These are phyloP conservation scores for Trachelus stipa DNA, from an alignment of 2,888 invertebrate genomes.

Conservation along the genomic window DNA sequence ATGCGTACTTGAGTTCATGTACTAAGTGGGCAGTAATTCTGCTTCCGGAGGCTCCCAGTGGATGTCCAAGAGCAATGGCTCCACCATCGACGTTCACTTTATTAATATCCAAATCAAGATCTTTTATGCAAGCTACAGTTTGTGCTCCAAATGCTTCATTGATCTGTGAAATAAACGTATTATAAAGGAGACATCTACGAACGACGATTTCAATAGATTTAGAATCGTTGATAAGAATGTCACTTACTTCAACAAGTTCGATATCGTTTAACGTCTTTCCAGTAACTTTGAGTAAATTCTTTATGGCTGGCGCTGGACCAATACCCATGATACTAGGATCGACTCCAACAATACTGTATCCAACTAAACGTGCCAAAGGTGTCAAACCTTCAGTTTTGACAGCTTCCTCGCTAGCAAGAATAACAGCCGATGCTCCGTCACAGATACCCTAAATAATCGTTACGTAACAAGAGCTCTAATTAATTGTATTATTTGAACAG, in stretches of 20 bases:
- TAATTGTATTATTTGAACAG: no score
- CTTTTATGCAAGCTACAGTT: conserved; percentile 91
- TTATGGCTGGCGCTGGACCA: conserved; percentile 95
- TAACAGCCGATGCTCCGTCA: conserved; percentile 95
- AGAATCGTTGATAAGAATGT: conserved; percentile 1
- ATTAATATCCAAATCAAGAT: conserved; percentile 84
- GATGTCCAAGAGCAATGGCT: conserved; percentile 97
- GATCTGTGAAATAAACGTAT: conserved; percentile 72
- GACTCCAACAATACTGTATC: conserved; percentile 93
- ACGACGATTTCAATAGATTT: no score
- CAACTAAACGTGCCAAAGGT: conserved; percentile 91
- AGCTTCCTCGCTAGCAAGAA: conserved; percentile 92
- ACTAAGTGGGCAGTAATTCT: conserved; percentile 92
- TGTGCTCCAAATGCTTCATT: conserved; percentile 99
- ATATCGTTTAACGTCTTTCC: conserved; percentile 86
- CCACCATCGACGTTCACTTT: conserved; percentile 96
- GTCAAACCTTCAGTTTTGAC: conserved; percentile 82
- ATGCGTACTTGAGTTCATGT: conserved; percentile 84
- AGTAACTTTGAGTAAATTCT: conserved; percentile 82
- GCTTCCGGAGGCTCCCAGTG: conserved; percentile 93
- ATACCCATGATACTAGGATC: conserved; percentile 99
- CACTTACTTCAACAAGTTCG: conserved; percentile 88
- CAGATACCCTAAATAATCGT: conserved; percentile 83
- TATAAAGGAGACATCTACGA: no score
- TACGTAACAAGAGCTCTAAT: no score